Evolutionary conservation across 2,113 vertebrate species (phyloP), one percentile per base, ranked within the genome.

Genomic region (Poeciliopsis retropinna): DNA sequence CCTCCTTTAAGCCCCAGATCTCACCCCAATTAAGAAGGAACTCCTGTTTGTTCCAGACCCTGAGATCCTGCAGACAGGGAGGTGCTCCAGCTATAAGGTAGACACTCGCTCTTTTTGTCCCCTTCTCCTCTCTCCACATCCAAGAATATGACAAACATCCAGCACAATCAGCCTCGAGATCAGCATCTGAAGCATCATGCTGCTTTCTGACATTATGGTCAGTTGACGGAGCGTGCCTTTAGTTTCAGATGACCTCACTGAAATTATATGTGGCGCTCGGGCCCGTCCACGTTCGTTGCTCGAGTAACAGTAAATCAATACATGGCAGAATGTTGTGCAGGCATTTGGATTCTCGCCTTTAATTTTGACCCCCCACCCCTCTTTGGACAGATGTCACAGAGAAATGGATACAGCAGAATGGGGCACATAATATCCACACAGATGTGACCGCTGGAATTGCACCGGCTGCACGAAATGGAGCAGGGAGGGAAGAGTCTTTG

Each of bases 21-120:
- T 94, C 93, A 94, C 93, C 93, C 94, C 94, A 95, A 95, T 95
- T 94, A 95, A 92, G 88, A 77, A 91, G 89, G 88, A 93, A 93
- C 91, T 90, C 83, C 89, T 92, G 93, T 92, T 93, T 89, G 87
- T 88, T 94, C 86, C 90, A 94, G 86, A 89, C 83, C 85, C 84
- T 82, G 89, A 90, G 90, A 91, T 85, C 25, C 77, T 64, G 67
- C 87, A 90, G 86, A 78, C 88, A 86, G 75, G 83, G 88, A 87
- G 87, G 88, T 88, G 87, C 30, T 57, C 85, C 64, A 73, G 76
- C 87, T 19, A 9, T 25, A 64, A 80, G 81, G 82, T 78, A 78
- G 62, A 85, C 66, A 39, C 70, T 71, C 54, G 28, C n/a, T n/a
- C 25, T 32, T 28, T 57, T 29, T 70, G 69, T 72, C 78, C 75